Conservation (phyloP, 2,797 vertebrate species). For the Enteromius trimaculatus region DNA sequence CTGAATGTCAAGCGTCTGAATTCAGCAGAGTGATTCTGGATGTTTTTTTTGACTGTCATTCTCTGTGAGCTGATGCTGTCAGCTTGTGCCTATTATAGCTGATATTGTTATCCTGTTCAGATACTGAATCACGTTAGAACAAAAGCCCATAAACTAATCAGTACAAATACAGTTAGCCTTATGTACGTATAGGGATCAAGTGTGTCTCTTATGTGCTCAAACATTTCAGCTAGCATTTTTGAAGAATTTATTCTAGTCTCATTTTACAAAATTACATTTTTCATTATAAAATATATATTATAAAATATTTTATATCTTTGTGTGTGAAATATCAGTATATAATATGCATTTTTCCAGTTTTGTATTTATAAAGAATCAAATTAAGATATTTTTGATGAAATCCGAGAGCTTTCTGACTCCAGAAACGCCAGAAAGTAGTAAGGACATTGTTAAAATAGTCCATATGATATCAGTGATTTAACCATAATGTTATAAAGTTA, state of each 20-base stretch:
- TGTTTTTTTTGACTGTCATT: conserved; percentile 20
- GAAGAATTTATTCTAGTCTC: not conserved
- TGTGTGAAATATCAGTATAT: not conserved
- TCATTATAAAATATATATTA: too few relatives aligned
- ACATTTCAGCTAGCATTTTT: not conserved
- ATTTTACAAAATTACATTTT: not conserved
- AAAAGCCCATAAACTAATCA: conserved; percentile 29
- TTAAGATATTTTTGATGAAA: not conserved
- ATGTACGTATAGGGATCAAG: not conserved
- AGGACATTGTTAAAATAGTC: not conserved
- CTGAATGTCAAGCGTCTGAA: conserved; percentile 47
- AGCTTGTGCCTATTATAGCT: conserved; percentile 3
- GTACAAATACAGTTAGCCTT: conserved; percentile 32
- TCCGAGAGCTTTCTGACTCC: not conserved
- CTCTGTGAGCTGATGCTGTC: conserved; percentile 8
- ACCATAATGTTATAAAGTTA: not conserved
- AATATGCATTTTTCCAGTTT: not conserved
- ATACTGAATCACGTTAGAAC: not conserved
- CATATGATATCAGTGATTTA: not conserved
- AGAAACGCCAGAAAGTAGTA: not conserved
- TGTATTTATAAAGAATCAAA: not conserved
- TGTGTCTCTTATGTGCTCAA: not conserved
- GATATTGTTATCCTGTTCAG: conserved; percentile 10
- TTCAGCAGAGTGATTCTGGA: conserved; percentile 22
- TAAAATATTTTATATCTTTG: too few relatives aligned